Conservation (phyloP, 2,888 invertebrate genomes). For the Rhingia rostrata region DNA sequence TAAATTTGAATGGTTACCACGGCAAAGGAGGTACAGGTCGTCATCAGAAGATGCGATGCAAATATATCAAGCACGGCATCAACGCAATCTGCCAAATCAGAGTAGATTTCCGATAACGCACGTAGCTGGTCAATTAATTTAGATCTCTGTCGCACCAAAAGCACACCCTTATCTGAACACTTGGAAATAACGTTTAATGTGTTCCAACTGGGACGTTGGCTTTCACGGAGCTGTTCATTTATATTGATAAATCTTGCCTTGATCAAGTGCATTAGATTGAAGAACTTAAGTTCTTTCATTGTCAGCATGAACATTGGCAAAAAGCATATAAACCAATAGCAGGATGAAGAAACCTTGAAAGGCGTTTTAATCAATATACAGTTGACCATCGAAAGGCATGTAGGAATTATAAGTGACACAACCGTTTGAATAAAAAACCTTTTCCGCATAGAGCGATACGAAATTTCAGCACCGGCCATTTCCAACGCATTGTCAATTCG, state of each 20-base stretch:
- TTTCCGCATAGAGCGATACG: constrained; percentile 74
- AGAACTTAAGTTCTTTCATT: constrained; percentile 78
- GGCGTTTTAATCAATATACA: constrained; percentile 76
- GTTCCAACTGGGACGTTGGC: constrained; percentile 10
- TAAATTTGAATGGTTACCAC: constrained; percentile 78
- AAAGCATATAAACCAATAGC: constrained; percentile 78
- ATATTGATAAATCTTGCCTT: constrained; percentile 76
- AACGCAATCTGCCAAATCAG: constrained; percentile 75
- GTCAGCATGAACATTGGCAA: constrained; percentile 76
- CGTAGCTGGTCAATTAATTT: constrained; percentile 72
- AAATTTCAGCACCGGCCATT: constrained; percentile 63
- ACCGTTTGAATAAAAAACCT: constrained; percentile 75
- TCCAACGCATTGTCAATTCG: constrained; percentile 76
- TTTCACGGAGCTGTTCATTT: constrained; percentile 72
- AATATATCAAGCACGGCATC: constrained; percentile 76
- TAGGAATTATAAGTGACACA: constrained; percentile 75
- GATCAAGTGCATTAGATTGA: constrained; percentile 77
- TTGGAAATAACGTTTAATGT: constrained; percentile 24
- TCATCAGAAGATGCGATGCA: constrained; percentile 76
- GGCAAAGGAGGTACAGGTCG: constrained; percentile 76
- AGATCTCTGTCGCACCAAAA: constrained; percentile 19
- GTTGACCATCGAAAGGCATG: constrained; percentile 78
- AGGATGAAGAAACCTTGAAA: constrained; percentile 65
- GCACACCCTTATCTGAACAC: constrained; percentile 20
- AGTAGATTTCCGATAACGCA: constrained; percentile 76